phyloP scores from a whole-genome alignment of 2,888 invertebrate genomes.

The Cheilosia urbana region DNA sequence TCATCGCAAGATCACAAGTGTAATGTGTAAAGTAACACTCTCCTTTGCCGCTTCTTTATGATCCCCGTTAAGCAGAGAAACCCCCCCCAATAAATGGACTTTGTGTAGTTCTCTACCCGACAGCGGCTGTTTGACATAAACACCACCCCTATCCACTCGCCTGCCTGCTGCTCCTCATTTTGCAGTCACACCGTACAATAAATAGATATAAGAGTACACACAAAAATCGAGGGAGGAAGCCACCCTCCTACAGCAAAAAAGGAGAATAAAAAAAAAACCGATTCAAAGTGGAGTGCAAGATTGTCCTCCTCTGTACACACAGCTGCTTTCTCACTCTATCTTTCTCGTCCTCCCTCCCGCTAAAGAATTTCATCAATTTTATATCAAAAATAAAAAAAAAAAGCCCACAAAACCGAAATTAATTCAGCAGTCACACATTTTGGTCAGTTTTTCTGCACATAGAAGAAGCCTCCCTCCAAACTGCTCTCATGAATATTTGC shows the following conservation, averaged over 20 bases:
- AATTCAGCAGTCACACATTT: constrained; percentile 46
- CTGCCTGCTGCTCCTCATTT: not conserved
- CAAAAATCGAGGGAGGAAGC: constrained; percentile 65
- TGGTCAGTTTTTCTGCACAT: constrained; percentile 22
- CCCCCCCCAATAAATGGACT: not conserved
- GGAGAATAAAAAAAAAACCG: constrained; percentile 46
- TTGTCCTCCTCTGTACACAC: constrained; percentile 68
- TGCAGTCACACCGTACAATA: constrained; percentile 30
- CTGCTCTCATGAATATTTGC: constrained; percentile 1
- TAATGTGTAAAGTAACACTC: not conserved
- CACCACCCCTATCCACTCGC: constrained; percentile 42
- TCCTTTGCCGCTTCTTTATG: constrained; percentile 19
- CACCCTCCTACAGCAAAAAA: constrained; percentile 65
- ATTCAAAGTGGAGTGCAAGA: constrained; percentile 71
- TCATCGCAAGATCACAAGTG: too few species aligned
- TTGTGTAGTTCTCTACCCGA: constrained; percentile 39
- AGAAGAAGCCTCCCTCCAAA: constrained; percentile 16
- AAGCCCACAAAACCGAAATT: constrained; percentile 55
- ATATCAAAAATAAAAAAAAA: constrained; percentile 45
- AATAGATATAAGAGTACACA: constrained; percentile 33
- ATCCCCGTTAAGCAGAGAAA: not conserved
- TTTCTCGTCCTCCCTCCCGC: constrained; percentile 69
- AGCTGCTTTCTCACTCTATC: constrained; percentile 63
- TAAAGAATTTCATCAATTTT: constrained; percentile 62
- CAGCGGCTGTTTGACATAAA: constrained; percentile 51